These are phyloP conservation scores for Tenrec ecaudatus DNA, from an alignment of 2,113 vertebrate genomes.

Conservation along the genomic window DNA sequence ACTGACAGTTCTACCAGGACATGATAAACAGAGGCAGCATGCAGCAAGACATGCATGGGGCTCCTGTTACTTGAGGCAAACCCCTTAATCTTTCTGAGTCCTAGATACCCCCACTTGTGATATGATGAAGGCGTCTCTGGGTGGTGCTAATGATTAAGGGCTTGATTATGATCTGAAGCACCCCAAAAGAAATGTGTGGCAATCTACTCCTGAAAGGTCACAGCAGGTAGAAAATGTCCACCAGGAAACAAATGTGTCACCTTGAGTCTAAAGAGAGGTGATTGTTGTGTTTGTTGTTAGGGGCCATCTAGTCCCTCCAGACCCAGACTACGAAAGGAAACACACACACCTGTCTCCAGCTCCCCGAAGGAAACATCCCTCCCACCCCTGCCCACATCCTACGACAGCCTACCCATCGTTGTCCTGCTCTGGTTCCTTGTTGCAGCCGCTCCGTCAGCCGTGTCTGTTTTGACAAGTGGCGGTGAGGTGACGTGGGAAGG, in stretches of 20 bases:
- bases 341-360: too few species aligned
- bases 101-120: not conserved
- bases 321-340: too few species aligned
- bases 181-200: not conserved
- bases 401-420: too few species aligned
- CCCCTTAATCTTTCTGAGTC: not conserved
- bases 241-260: not conserved
- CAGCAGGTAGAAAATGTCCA: not conserved
- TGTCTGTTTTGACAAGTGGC: not conserved
- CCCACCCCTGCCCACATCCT: too few species aligned
- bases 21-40: not conserved
- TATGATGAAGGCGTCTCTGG: not conserved
- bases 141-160: not conserved
- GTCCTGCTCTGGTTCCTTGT: too few species aligned
- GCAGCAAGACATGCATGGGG: too few species aligned
- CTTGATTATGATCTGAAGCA: not conserved
- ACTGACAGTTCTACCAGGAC: not conserved
- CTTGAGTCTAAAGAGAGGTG: not conserved
- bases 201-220: not conserved
- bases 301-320: too few species aligned
- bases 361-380: too few species aligned
- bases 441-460: too few species aligned
- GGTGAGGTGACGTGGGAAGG: fast-evolving
- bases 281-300: not conserved
- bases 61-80: not conserved